phyloP scores from a whole-genome alignment of 2,797 vertebrate genomes.

The Chrysocyon brachyurus region DNA sequence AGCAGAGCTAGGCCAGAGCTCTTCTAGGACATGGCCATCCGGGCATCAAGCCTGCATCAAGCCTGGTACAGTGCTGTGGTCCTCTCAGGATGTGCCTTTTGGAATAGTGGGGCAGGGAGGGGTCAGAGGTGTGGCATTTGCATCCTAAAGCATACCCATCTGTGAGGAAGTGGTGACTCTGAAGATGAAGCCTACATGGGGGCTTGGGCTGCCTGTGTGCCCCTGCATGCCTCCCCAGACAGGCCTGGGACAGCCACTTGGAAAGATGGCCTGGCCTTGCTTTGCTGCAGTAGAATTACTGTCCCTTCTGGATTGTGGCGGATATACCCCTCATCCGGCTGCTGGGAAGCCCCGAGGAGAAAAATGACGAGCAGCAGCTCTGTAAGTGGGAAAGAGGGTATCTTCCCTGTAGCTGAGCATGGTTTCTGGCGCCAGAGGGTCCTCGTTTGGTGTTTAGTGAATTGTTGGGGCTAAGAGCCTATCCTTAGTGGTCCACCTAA shows the following conservation, averaged over 20 bases:
- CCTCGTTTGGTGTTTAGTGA: neutral
- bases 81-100: neutral
- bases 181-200: accelerated
- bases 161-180: neutral
- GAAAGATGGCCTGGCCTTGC: neutral
- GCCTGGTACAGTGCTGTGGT: accelerated
- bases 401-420: neutral
- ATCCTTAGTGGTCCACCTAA: neutral
- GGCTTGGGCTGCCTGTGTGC: neutral
- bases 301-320: neutral
- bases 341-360: slow-evolving; percentile 24
- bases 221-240: neutral
- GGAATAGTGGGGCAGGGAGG: neutral
- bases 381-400: neutral
- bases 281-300: neutral
- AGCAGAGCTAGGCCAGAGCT: neutral
- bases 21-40: accelerated
- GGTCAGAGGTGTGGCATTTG: neutral
- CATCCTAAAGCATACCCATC: accelerated
- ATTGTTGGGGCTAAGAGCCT: neutral
- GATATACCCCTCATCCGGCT: neutral
- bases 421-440: neutral
- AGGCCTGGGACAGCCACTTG: neutral
- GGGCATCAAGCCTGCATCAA: neutral
- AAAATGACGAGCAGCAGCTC: neutral